Conservation (phyloP, 1,140 invertebrate genomes). For the Euwallacea similis region DNA sequence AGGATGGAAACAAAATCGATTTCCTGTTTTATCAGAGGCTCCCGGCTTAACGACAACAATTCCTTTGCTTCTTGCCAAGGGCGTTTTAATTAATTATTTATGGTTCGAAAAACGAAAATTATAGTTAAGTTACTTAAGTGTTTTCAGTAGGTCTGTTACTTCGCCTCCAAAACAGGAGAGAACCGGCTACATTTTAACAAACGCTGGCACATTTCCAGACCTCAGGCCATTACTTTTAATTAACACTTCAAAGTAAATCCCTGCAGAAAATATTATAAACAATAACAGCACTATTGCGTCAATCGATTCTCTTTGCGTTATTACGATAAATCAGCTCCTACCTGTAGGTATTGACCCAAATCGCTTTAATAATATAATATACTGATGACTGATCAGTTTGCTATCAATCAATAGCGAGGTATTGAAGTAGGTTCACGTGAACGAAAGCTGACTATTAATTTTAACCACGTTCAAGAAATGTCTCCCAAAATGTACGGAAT, state of each 20-base stretch:
- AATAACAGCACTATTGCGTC: background rate
- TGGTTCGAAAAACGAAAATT: background rate
- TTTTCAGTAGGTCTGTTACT: background rate
- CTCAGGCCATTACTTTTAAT: background rate
- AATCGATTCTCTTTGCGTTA: too few relatives aligned
- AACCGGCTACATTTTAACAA: background rate
- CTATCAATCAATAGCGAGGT: constrained; percentile 5
- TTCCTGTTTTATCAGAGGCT: constrained; percentile 5
- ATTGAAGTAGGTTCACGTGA: constrained; percentile 1
- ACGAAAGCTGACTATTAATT: background rate
- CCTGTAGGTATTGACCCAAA: constrained; percentile 4
- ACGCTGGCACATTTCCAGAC: background rate
- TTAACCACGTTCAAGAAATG: too few relatives aligned
- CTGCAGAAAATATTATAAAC: background rate
- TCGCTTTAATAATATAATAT: background rate
- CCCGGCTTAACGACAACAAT: background rate
- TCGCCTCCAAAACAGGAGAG: background rate
- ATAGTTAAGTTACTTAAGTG: constrained; percentile 1
- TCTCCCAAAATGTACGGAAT: too few relatives aligned
- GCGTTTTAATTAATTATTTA: constrained; percentile 13
- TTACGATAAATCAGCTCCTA: background rate
- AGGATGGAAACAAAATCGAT: constrained; percentile 11
- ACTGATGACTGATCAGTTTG: constrained; percentile 5
- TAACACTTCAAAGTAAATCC: background rate
- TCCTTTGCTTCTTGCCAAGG: constrained; percentile 6